Percentiles rank a stretch among this genome's conserved stretches.
Conservation (phyloP, 1,140 invertebrate genomes). For the Panagrolaimus sp. region DNA sequence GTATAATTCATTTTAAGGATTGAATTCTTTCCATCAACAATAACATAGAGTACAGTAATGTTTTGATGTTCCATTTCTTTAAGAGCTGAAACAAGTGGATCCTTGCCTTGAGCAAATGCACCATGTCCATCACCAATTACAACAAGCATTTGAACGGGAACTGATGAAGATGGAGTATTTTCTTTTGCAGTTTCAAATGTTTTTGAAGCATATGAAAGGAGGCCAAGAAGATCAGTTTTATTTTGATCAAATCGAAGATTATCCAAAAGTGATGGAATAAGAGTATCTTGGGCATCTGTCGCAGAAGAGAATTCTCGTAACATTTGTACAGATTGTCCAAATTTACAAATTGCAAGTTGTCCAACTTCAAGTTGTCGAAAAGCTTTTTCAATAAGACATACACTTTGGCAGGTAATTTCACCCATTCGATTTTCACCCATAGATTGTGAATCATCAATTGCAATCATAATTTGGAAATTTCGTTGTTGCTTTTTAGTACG, state of each 20-base stretch:
- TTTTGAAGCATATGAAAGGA: conserved; percentile 69
- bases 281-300: conserved; percentile 25
- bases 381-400: conserved; percentile 83
- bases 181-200: conserved; percentile 58
- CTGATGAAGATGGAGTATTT: neutral
- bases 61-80: conserved; percentile 71
- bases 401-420: conserved; percentile 84
- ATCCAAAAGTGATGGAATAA: conserved; percentile 59
- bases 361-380: conserved; percentile 86
- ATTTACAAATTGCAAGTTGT: conserved; percentile 80
- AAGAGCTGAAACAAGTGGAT: conserved; percentile 72
- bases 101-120: conserved; percentile 79
- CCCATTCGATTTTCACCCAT: conserved; percentile 83
- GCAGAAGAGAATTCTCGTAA: conserved; percentile 66
- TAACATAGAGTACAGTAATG: conserved; percentile 88
- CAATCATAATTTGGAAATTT: conserved; percentile 90
- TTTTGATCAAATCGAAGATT: conserved; percentile 62
- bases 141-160: conserved; percentile 73
- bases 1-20: conserved; percentile 77
- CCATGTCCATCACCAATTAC: conserved; percentile 89
- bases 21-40: conserved; percentile 90
- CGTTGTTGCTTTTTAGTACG: conserved; percentile 88
- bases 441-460: conserved; percentile 89
- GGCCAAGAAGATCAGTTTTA: conserved; percentile 66
- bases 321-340: conserved; percentile 77